Evolutionary conservation across 2,888 invertebrate species (phyloP).

Genomic region (Drepana falcataria): DNA sequence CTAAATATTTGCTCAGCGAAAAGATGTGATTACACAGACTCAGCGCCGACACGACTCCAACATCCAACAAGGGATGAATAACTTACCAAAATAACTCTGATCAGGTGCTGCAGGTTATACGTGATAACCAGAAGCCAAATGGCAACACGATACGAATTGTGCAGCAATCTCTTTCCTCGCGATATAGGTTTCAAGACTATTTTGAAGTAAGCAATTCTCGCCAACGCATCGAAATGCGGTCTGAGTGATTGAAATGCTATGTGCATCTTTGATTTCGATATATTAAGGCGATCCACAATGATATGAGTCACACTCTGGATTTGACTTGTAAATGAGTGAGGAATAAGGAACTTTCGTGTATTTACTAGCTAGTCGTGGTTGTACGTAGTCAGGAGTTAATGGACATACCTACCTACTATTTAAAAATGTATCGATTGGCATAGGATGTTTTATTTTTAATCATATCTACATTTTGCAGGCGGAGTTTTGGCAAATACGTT

Average conservation of each 20-base stretch:
- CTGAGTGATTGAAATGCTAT: constrained; percentile 37
- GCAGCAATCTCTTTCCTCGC: constrained; percentile 25
- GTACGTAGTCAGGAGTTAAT: too few species aligned
- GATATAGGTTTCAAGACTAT: constrained; percentile 33
- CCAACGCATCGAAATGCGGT: constrained; percentile 54
- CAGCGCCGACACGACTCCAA: too few species aligned
- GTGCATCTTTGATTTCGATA: constrained; percentile 15
- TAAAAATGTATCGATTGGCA: not conserved
- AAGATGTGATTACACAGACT: too few species aligned
- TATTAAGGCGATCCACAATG: not conserved
- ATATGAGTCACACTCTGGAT: too few species aligned
- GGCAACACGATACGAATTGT: constrained; percentile 33
- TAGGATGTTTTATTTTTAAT: not conserved
- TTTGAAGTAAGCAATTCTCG: constrained; percentile 52
- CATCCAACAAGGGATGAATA: not conserved
- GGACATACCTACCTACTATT: too few species aligned
- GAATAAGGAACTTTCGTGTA: too few species aligned
- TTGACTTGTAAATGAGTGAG: too few species aligned
- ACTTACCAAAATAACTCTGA: constrained; percentile 49
- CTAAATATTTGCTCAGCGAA: too few species aligned
- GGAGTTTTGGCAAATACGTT: too few species aligned
- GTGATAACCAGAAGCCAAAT: constrained; percentile 35
- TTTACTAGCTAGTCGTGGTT: too few species aligned
- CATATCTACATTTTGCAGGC: too few species aligned
- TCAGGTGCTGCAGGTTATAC: constrained; percentile 57